Evolutionary conservation across 2,113 vertebrate species (phyloP), one percentile per base, ranked within the genome.

Genomic region (Irena cyanogastra): DNA sequence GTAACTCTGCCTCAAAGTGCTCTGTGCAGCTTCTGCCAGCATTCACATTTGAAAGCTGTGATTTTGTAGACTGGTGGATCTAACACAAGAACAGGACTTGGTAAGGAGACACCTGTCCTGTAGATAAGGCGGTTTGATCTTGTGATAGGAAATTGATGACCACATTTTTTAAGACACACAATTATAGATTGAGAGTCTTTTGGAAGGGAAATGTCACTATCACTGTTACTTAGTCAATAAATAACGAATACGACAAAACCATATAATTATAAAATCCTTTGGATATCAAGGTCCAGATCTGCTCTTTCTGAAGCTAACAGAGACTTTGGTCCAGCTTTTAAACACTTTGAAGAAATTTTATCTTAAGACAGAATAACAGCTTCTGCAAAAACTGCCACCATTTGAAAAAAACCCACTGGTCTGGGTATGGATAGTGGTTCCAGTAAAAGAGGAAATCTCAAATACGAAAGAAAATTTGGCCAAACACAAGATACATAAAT

Each of bases 41-140:
- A 27, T 66, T 77, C 23, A 3, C 21, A 31, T 42, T 90, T 90
- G 60, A 83, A 63, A 24, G 7, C n/a, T 30, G 42, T 31, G 68
- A 44, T 68, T 83, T 86, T 54, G 35, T 20, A 44, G 56, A 35
- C 13, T 80, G 44, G 13, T 45, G 16, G 28, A 16, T 63, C 30
- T 66, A 72, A 50, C 2, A 7, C 4, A 54, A 50, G 35, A 30
- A 54, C 10, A 63, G 17, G 13, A 60, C 5, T 53, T 30, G 2
- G 19, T 10, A 57, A 70, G 8, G 11, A 65, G 47, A 60, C 1
- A 0, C 18, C 31, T 76, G 53, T 10, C 10, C 16, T 4, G 4
- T 2, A 42, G 12, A 45, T 33, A 64, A 86, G 42, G 44, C 0
- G 3, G 10, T 28, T 52, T 13, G 24, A 52, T 59, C 31, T 54